These are phyloP conservation scores for Muscina levida DNA, from an alignment of 2,888 invertebrate species.

Conservation along the genomic window DNA sequence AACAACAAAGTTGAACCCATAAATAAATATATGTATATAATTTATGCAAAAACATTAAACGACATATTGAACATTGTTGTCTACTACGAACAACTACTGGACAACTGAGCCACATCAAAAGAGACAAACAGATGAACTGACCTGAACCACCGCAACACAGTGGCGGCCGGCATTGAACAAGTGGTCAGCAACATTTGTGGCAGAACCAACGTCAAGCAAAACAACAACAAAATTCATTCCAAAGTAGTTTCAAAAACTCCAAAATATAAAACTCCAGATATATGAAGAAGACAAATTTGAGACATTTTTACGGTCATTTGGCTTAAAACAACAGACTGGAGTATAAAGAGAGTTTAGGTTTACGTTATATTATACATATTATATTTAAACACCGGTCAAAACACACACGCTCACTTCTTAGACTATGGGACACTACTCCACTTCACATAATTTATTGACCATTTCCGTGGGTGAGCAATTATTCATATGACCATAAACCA, in stretches of 20 bases:
- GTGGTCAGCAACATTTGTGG: constrained; percentile 54
- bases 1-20: background rate
- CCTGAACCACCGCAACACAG: constrained; percentile 39
- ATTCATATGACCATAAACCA: constrained; percentile 62
- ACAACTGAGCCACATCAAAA: constrained; percentile 41
- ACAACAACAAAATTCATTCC: constrained; percentile 13
- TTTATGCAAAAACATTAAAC: constrained; percentile 59
- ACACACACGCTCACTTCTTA: constrained; percentile 16
- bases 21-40: constrained; percentile 39
- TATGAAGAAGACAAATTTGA: constrained; percentile 60
- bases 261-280: constrained; percentile 31
- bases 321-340: constrained; percentile 56
- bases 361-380: constrained; percentile 28
- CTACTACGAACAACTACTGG: background rate
- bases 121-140: background rate
- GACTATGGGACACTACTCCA: constrained; percentile 37
- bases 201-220: constrained; percentile 4
- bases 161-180: constrained; percentile 6
- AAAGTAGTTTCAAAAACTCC: background rate
- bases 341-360: background rate
- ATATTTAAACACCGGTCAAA: constrained; percentile 62
- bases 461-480: constrained; percentile 71
- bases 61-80: constrained; percentile 58
- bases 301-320: constrained; percentile 71
- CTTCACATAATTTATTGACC: constrained; percentile 71